phyloP scores from a whole-genome alignment of 2,113 vertebrate genomes.

The Thamnaconus septentrionalis region DNA sequence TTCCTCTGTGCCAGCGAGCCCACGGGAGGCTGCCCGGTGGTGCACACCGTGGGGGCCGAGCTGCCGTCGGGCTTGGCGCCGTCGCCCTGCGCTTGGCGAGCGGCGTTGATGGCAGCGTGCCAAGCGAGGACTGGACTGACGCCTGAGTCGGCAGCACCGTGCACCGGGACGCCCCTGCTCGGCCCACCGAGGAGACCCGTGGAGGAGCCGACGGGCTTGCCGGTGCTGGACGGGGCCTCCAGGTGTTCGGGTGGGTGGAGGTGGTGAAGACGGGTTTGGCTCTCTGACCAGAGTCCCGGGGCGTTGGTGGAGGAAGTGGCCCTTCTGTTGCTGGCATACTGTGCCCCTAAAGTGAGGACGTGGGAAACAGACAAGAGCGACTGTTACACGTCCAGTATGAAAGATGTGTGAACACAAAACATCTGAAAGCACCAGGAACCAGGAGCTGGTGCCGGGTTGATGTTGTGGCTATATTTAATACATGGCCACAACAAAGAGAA shows the following conservation, averaged over 20 bases:
- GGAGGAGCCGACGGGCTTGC: constrained; percentile 58
- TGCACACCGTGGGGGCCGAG: constrained; percentile 55
- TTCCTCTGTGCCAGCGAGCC: constrained; percentile 95
- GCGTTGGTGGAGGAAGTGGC: constrained; percentile 82
- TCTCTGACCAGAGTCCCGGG: constrained; percentile 83
- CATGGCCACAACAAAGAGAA: no score
- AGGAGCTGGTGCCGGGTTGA: no score
- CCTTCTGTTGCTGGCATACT: constrained; percentile 93
- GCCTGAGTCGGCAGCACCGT: constrained; percentile 11
- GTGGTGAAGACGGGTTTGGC: constrained; percentile 76
- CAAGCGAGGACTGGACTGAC: constrained; percentile 82
- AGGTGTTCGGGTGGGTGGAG: constrained; percentile 79
- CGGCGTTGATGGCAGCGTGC: constrained; percentile 93
- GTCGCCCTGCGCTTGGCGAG: constrained; percentile 86
- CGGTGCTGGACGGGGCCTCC: constrained; percentile 61
- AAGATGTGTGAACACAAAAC: neutral
- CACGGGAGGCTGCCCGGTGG: constrained; percentile 73
- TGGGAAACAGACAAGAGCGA: neutral
- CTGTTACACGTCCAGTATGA: neutral
- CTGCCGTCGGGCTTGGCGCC: constrained; percentile 71
- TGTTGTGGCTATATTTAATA: no score
- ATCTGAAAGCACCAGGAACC: neutral
- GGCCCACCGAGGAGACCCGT: constrained; percentile 51
- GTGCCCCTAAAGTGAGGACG: constrained; percentile 79
- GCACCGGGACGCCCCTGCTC: constrained; percentile 31